Percentiles rank a stretch among this genome's conserved stretches.
phyloP scores from a whole-genome alignment of 2,888 invertebrate species.

The Sepiola atlantica region DNA sequence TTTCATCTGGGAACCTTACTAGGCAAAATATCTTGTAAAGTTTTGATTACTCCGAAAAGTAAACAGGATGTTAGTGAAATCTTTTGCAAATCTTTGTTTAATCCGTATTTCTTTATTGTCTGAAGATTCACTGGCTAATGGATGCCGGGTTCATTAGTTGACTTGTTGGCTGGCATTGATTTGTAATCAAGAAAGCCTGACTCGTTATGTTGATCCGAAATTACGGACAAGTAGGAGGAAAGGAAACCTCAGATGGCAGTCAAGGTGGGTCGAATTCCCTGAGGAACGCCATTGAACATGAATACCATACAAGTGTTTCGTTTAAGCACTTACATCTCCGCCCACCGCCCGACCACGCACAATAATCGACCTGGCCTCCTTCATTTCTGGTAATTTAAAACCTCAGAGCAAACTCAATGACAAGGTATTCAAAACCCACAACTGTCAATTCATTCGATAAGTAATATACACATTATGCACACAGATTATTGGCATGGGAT shows the following conservation, averaged over 20 bases:
- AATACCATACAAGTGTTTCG: conserved; percentile 6
- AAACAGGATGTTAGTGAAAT: background rate
- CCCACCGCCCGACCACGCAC: background rate
- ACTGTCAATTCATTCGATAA: background rate
- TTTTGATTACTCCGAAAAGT: too few relatives aligned
- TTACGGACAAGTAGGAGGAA: background rate
- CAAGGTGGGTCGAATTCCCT: conserved; percentile 9
- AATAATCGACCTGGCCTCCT: background rate
- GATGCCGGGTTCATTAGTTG: background rate
- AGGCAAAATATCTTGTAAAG: too few relatives aligned
- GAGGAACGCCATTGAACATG: background rate
- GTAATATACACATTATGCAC: background rate
- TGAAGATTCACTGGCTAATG: background rate
- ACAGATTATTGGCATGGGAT: too few relatives aligned
- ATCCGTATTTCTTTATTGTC: background rate
- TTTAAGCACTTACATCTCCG: background rate
- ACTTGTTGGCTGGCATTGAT: background rate
- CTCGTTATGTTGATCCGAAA: background rate
- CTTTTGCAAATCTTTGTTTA: background rate
- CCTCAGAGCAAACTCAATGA: background rate
- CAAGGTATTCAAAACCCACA: background rate
- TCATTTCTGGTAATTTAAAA: background rate
- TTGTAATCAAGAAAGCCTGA: background rate
- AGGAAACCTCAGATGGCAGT: background rate
- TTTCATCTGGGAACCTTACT: too few relatives aligned